Evolutionary conservation across 2,888 invertebrate species (phyloP), one percentile per base, ranked within the genome.

Genomic region (Ryuthela nishihirai): DNA sequence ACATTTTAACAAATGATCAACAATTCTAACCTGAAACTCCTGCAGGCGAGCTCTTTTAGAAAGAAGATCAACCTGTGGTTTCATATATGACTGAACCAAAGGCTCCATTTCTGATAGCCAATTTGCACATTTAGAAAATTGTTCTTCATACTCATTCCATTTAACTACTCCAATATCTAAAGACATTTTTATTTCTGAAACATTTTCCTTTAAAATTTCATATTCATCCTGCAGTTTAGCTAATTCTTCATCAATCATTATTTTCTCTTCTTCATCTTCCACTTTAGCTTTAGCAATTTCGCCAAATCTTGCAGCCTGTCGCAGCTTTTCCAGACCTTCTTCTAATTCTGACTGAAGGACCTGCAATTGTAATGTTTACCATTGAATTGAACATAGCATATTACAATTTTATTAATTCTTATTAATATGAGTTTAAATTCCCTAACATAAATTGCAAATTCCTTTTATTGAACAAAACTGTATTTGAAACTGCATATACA

Each of bases 71-170:
- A 89, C 85, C 75, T 94, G 92, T 41, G 91, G 78, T 73, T 91
- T 91, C 68, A 91, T 88, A 73, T 87, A 93, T 3, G 87, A 84
- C 73, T 89, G 88, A n/a, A 95, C 88, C 67, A 88, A 75, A 64
- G 83, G 82, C 74, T 95, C 94, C 65, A 91, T 91, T 78, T 88
- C 85, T 25, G 83, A 85, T 70, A 95, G 77, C 92, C 92, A 93
- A 70, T 89, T 87, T 67, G 86, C 79, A 63, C 91, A 90, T 76
- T 91, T 90, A 70, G 85, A 85, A 73, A 88, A 89, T 70, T 90
- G 88, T 74, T 91, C 90, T 76, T 92, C 91, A 72, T 92, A 93
- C 74, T 92, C 92, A 0, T 88, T 89, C 92, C 92, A 92, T 73
- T 90, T 89, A 0, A 90, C 90, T 71, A 92, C 88, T 69, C 90